Percentiles rank a stretch among this genome's conserved stretches.
Evolutionary conservation across 2,888 invertebrate species (phyloP).

Genomic region (Microplitis manilae): DNA sequence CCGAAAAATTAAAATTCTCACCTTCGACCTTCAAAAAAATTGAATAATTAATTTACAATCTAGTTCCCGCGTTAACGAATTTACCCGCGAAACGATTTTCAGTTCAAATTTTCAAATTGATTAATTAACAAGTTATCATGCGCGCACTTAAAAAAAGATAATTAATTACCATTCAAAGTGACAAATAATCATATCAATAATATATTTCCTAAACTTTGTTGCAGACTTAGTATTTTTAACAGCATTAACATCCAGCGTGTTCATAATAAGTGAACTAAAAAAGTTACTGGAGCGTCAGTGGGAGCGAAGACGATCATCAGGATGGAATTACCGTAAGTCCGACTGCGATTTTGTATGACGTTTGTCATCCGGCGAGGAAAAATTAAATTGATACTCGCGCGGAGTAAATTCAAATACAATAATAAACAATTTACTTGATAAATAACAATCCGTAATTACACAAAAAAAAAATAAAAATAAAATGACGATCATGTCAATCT

Average conservation of each 20-base stretch:
- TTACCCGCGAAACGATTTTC: no score
- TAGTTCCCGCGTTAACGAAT: no score
- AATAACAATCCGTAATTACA: constrained; percentile 15
- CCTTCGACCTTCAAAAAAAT: no score
- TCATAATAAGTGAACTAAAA: constrained; percentile 93
- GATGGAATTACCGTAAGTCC: constrained; percentile 65
- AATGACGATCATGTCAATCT: constrained; percentile 2
- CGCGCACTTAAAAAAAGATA: no score
- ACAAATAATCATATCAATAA: no score
- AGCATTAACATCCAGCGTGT: constrained; percentile 95
- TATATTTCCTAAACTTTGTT: constrained; percentile 58
- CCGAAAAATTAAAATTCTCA: no score
- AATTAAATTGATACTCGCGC: constrained; percentile 54
- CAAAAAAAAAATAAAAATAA: not conserved
- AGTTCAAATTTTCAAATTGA: no score
- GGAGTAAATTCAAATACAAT: constrained; percentile 53
- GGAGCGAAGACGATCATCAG: constrained; percentile 73
- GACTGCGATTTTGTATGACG: constrained; percentile 84
- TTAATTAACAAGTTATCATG: no score
- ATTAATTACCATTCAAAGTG: no score
- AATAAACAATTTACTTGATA: constrained; percentile 45
- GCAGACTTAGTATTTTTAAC: constrained; percentile 93
- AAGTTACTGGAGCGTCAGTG: constrained; percentile 87
- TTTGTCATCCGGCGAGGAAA: constrained; percentile 60
- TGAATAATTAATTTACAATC: no score